Base-by-base conservation (phyloP, 2,888 invertebrate species). In the Lamproptera curius region DNA sequence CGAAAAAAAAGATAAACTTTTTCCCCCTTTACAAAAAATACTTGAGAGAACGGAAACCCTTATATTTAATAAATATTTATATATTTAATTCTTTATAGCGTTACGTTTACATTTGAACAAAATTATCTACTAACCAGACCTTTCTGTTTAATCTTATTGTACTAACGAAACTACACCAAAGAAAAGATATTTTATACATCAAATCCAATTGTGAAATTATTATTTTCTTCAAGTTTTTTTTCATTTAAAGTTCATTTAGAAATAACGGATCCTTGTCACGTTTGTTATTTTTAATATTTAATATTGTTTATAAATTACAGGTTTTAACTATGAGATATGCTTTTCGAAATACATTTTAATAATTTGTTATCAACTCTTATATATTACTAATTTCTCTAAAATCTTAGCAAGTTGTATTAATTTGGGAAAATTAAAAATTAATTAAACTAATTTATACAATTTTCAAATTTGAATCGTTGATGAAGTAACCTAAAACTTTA, bases 201-300 rank as follows among this genome's bases (percentile, higher is more conserved):
- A 67, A 78, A 74, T 82, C 64, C 67, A 74, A 73, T 63, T 74
- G 76, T 77, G 77, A 80, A 84, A 75, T 76, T 73, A 77, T 76
- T 69, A 73, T 72, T 73, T 72, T 78, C 73, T 79, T 77, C 77
- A 87, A 87, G 86, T 86, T 86, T 87, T 86, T 86, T 87, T 87
- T 87, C 86, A 86, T 86, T n/a, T n/a, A n/a, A n/a, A n/a, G n/a
- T n/a, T n/a, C n/a, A n/a, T n/a, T n/a, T n/a, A n/a, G n/a, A n/a
- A n/a, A n/a, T n/a, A n/a, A n/a, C n/a, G n/a, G n/a, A n/a, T n/a
- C n/a, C n/a, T n/a, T n/a, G n/a, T n/a, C n/a, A n/a, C n/a, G n/a
- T n/a, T n/a, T n/a, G n/a, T n/a, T n/a, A n/a, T n/a, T n/a, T n/a
- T n/a, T n/a, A n/a, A n/a, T n/a, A n/a, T 23, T 23, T 23, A 23